phyloP scores from a whole-genome alignment of 2,113 vertebrate species.

The Sinocyclocheilus maitianheensis region DNA sequence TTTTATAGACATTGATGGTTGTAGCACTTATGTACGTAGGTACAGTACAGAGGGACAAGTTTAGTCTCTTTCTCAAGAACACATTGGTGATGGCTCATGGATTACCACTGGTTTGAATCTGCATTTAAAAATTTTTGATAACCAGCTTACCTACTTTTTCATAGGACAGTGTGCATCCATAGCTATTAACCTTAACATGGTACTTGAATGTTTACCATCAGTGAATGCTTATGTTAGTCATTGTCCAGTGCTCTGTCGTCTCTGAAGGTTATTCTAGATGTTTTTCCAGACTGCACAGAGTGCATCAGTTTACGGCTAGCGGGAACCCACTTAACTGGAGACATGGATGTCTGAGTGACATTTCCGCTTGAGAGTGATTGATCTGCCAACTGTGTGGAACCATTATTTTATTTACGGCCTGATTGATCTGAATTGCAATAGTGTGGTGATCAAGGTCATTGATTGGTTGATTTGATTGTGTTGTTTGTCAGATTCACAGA shows the following conservation, averaged over 20 bases:
- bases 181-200: background rate
- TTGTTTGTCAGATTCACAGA: conserved; percentile 84
- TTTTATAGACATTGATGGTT: background rate
- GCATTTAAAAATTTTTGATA: background rate
- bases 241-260: background rate
- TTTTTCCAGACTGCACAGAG: conserved; percentile 7
- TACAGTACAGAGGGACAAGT: background rate
- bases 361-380: conserved; percentile 30
- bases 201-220: background rate
- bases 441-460: background rate
- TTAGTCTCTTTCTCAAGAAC: background rate
- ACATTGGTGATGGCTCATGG: background rate
- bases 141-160: background rate
- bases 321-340: conserved; percentile 29
- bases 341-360: conserved; percentile 30
- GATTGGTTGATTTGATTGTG: conserved; percentile 28
- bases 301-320: conserved; percentile 26
- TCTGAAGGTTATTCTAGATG: conserved; percentile 24
- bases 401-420: conserved; percentile 9
- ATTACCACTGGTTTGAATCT: background rate
- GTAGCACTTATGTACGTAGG: background rate
- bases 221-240: background rate
- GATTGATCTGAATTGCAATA: conserved; percentile 1
- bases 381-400: conserved; percentile 25
- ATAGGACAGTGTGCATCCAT: background rate